Evolutionary conservation across 2,888 invertebrate species (phyloP), one percentile per base, ranked within the genome.

Genomic region (Dexiosoma caninum): DNA sequence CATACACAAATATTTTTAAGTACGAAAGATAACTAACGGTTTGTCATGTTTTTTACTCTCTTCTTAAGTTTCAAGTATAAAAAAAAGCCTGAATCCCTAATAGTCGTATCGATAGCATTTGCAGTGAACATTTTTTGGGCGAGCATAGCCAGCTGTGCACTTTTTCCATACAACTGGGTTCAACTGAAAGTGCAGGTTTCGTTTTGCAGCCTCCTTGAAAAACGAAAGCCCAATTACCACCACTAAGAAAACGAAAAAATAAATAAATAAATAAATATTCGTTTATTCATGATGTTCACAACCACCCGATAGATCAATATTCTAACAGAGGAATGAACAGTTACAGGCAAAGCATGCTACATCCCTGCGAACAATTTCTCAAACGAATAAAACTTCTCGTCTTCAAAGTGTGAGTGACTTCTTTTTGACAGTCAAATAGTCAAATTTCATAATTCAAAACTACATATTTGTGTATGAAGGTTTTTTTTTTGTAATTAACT

Each of bases 231-330:
- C 81, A 67, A 55, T 46, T 66, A 7, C 69, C 59, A 77, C 81
- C 76, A 81, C 80, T 70, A 70, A 62, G 40, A 69, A 66, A 59
- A 40, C 49, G 30, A 57, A 16, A 46, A 49, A 27, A 62, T 55
- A 40, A 35, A 8, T 21, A 32, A 14, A 35, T 6, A 6, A n/a
- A 21, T 21, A 49, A 59, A 60, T 60, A 16, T 42, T 60, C 19
- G 40, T 21, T 35, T 23, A 27, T 27, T 16, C 59, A 16, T n/a
- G 37, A 51, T 46, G 40, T 49, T 59, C 59, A 76, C 64, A 46
- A 81, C 71, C 76, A 77, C 76, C 80, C 80, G 60, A 80, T 67
- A 53, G 75, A 80, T 80, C 71, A 76, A 76, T 72, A 57, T n/a
- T 12, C 60, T 35, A 5, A 14, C 53, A 42, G n/a, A 44, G 42